Percentiles rank a stretch among this genome's conserved stretches.
phyloP scores from a whole-genome alignment of 1,140 invertebrate genomes.

The Zaprionus ghesquierei region DNA sequence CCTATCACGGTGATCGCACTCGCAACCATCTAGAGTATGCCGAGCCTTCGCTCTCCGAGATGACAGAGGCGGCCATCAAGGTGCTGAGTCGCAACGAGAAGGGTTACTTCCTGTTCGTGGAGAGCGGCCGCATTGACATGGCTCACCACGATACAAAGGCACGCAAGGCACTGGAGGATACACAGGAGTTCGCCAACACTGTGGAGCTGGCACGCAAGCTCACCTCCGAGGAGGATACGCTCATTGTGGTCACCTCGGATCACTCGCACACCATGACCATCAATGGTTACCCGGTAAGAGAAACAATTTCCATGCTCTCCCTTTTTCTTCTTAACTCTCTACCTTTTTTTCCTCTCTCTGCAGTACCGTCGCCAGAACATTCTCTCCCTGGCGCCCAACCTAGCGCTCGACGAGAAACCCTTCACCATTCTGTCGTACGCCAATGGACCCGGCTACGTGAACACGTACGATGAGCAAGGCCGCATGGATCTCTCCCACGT shows the following conservation, averaged over 20 bases:
- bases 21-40: constrained; percentile 79
- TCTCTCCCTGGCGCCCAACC: constrained; percentile 82
- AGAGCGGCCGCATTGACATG: constrained; percentile 93
- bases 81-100: constrained; percentile 90
- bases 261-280: constrained; percentile 92
- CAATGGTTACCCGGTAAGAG: constrained; percentile 85
- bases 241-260: constrained; percentile 91
- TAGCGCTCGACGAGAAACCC: constrained; percentile 83
- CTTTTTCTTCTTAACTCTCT: neutral
- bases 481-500: constrained; percentile 54
- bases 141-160: constrained; percentile 92
- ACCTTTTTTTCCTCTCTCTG: neutral
- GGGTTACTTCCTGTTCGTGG: constrained; percentile 94
- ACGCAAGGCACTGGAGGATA: constrained; percentile 90
- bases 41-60: constrained; percentile 90
- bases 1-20: constrained; percentile 83
- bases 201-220: constrained; percentile 87
- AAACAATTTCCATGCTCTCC: neutral
- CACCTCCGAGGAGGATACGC: constrained; percentile 88
- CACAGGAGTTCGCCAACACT: constrained; percentile 89
- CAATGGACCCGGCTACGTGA: constrained; percentile 86
- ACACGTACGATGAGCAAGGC: constrained; percentile 51
- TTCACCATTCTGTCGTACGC: constrained; percentile 90
- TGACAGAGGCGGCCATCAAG: constrained; percentile 91
- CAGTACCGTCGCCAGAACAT: constrained; percentile 86